A percentile compares a stretch with the other conserved stretches of the same genome.
Conservation (phyloP, 2,888 invertebrate genomes). For the Epiblema foenella region DNA sequence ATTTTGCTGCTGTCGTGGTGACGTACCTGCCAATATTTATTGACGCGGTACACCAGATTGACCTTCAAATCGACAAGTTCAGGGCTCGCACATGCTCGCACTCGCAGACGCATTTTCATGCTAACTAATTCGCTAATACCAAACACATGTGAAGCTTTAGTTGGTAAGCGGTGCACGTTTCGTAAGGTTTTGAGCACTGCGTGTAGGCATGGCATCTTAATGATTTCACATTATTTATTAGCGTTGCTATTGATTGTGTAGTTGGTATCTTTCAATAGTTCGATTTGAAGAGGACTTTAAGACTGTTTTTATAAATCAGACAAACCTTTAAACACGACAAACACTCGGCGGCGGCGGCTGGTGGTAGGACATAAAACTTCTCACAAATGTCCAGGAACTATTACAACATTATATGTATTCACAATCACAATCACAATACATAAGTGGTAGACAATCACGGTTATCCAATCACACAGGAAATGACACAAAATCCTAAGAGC, state of each 20-base stretch:
- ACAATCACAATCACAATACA: neutral
- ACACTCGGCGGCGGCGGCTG: neutral
- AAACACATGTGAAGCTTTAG: constrained; percentile 52
- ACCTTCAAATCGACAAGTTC: constrained; percentile 54
- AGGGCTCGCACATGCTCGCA: constrained; percentile 52
- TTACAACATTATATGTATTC: neutral
- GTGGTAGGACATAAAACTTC: neutral
- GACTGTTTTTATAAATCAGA: neutral
- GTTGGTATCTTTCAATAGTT: neutral
- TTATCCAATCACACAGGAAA: neutral
- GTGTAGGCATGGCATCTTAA: constrained; percentile 31
- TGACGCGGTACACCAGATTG: constrained; percentile 34
- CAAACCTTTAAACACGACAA: neutral
- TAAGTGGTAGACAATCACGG: neutral
- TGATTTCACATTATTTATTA: constrained; percentile 29
- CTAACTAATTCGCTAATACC: constrained; percentile 55
- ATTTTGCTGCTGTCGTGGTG: constrained; percentile 5
- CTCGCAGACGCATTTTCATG: constrained; percentile 50
- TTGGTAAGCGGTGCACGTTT: constrained; percentile 41
- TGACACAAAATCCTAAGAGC: neutral
- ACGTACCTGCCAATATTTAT: constrained; percentile 39
- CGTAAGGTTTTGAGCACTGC: constrained; percentile 36
- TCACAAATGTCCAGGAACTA: neutral
- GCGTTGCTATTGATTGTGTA: constrained; percentile 7
- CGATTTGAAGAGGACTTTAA: neutral